Evolutionary conservation across 2,113 vertebrate species (phyloP), one percentile per base, ranked within the genome.

Genomic region (Leptocoma aspasia): DNA sequence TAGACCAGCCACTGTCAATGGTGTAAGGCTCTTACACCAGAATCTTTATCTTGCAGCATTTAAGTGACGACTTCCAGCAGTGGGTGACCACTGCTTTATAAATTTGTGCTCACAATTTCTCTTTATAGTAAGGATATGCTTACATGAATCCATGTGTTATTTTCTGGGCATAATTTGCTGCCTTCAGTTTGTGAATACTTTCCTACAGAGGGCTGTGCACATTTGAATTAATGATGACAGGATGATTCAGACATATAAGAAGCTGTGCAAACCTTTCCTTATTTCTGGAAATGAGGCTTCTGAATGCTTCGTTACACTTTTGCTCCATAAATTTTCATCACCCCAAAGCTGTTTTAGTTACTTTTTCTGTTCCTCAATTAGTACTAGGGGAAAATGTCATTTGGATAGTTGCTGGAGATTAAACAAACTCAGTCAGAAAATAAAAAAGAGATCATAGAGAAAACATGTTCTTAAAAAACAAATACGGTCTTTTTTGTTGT

Each of bases 401-500:
- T 28, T n/a, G 19, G 15, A 53, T 59, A 75, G 2, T 27, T 65
- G 11, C 9, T 2, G 1, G 9, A 71, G 10, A 33, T 56, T 64
- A 77, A 83, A 68, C 1, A 28, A 89, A 37, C 8, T 70, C 27
- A 85, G 22, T 41, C 5, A n/a, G 15, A 31, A 72, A 86, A 49
- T 35, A 69, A 60, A 72, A 53, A 45, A 81, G 10, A 37, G 37
- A 9, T 42, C 1, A 27, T 5, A 59, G 15, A 89, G 8, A 60
- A 68, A 71, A 9, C 3, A 72, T 13, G 2, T 59, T 54, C 13
- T 50, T 71, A 23, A 27, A 86, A 63, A 91, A 54, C 1, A 63
- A 63, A n/a, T 33, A 24, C 3, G 3, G 3, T 15, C 0, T 20
- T 27, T 28, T 61, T 24, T 54, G 2, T 6, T 33, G 3, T 6